Base-by-base conservation (phyloP, 2,113 vertebrate species). In the Fulica atra region DNA sequence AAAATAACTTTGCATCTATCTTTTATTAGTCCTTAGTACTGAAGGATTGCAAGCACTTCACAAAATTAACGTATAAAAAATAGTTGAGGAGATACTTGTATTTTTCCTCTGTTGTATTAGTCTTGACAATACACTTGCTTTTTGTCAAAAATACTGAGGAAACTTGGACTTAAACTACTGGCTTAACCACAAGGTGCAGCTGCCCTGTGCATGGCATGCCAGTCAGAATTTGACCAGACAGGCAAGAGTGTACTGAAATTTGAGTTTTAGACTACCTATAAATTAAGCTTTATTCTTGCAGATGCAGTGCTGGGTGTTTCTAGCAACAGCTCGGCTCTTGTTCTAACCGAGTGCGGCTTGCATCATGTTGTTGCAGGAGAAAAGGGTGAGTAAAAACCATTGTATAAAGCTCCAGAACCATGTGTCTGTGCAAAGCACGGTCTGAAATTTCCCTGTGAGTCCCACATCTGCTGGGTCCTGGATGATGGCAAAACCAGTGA, bases 1-100 rank as follows among this genome's bases (percentile, higher is more conserved):
- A 96, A 92, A 96, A 95, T 96, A 95, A 88, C 71, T 89, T 80
- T 16, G 13, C 53, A 20, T 92, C 33, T 95, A 64, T 95, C 79
- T 95, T 95, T 95, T 92, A 60, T 88, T 89, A 63, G n/a, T 74
- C 29, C 76, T 91, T 24, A 82, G 17, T 59, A 53, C 28, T 20
- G 28, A 54, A 65, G 18, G 28, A 64, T 24, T 70, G 53, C 29
- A 80, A 87, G 8, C 19, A 51, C 33, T 87, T 82, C 33, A 88
- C 51, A 87, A 95, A 83, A 82, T 69, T 71, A 77, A 73, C 0
- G 1, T 54, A 69, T 10, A 38, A 59, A 86, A 80, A 76, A 85
- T 50, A 80, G 29, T 69, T 26, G 25, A 50, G 28, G 25, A 73
- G 28, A 42, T 23, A 33, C 4, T 65, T 8, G 13, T 8, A 25